Evolutionary conservation across 2,888 invertebrate genomes (phyloP).

Genomic region (Tridacna gigas): DNA sequence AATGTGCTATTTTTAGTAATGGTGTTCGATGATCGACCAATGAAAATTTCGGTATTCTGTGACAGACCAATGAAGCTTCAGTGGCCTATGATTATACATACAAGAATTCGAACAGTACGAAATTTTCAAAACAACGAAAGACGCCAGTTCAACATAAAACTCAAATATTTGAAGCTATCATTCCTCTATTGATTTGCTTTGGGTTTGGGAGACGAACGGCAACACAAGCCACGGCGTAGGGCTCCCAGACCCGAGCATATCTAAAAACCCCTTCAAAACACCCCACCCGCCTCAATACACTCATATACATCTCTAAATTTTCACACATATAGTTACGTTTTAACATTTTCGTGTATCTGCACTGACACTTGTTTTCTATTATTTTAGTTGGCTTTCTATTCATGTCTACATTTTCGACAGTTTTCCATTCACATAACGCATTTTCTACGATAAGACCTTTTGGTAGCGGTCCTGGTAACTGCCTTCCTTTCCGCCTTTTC

Average conservation of each 20-base stretch:
- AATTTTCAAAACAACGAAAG: no score
- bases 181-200: no score
- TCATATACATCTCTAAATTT: neutral
- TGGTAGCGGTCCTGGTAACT: neutral
- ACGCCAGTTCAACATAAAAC: no score
- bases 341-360: neutral
- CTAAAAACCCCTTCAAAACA: slow-evolving; percentile 16
- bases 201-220: neutral
- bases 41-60: no score
- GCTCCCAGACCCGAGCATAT: slow-evolving; percentile 13
- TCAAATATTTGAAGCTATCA: no score
- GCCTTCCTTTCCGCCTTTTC: neutral
- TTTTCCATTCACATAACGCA: slow-evolving; percentile 11
- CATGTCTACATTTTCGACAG: neutral
- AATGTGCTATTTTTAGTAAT: no score
- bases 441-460: neutral
- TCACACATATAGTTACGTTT: slow-evolving; percentile 18
- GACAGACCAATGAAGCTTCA: no score
- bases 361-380: slow-evolving; percentile 13
- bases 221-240: slow-evolving; percentile 11
- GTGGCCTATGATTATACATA: no score
- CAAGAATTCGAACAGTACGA: no score
- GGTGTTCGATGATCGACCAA: no score
- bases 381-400: neutral
- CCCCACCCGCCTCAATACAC: slow-evolving; percentile 4